A percentile compares a stretch with the other conserved stretches of the same genome.
Evolutionary conservation across 2,113 vertebrate genomes (phyloP).

Genomic region (Azemiops feae): DNA sequence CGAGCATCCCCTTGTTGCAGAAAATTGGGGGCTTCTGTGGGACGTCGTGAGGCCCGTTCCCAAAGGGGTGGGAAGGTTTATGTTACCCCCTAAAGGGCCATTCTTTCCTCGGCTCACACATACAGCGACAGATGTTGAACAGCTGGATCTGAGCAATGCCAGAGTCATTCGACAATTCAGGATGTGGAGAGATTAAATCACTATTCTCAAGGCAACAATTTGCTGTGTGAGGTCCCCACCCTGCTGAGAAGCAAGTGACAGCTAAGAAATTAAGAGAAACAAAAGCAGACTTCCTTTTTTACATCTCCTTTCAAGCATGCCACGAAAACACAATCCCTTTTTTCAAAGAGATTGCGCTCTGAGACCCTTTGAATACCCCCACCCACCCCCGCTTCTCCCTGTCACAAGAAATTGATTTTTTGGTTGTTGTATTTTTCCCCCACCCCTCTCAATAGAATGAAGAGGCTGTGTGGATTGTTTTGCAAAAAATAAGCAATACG

Average conservation of each 20-base stretch:
- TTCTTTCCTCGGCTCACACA: not conserved
- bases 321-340: not conserved
- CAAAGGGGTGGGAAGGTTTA: not conserved
- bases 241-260: not conserved
- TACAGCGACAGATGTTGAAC: not conserved
- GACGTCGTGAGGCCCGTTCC: rapidly evolving
- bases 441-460: no score
- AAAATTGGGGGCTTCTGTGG: no score
- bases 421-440: not conserved
- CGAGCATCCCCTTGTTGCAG: no score
- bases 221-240: not conserved
- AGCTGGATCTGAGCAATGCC: not conserved
- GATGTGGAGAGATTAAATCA: not conserved
- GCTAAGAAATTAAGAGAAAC: not conserved
- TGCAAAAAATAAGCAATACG: no score
- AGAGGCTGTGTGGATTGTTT: no score
- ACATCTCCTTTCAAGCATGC: not conserved
- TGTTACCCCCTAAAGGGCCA: not conserved
- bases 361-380: not conserved
- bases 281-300: not conserved
- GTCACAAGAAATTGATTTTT: not conserved
- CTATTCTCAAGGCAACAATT: not conserved
- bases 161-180: not conserved
- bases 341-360: not conserved
- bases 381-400: not conserved